Evolutionary conservation across 2,797 vertebrate genomes (phyloP).

Genomic region (Anolis apletophallus): DNA sequence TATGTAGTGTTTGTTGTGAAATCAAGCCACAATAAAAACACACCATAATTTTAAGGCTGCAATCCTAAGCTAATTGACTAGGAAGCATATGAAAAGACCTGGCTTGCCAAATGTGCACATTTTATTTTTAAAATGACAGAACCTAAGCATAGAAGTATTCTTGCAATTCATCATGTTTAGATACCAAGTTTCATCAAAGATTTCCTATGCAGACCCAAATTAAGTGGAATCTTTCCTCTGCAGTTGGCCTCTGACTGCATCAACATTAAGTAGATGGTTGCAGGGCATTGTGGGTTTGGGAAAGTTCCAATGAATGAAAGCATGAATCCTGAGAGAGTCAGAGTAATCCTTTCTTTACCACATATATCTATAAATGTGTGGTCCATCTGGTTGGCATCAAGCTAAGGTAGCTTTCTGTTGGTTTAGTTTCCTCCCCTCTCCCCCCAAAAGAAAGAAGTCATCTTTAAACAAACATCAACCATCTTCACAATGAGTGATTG

Average conservation of each 20-base stretch:
- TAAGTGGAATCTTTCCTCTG: slow-evolving; percentile 35
- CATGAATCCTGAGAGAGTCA: slow-evolving; percentile 37
- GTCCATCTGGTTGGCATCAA: slow-evolving; percentile 54
- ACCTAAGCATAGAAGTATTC: background rate
- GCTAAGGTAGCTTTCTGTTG: slow-evolving; percentile 12
- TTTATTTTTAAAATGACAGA: background rate
- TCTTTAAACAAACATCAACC: slow-evolving; percentile 47
- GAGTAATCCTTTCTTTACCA: slow-evolving; percentile 44
- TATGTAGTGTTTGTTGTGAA: background rate
- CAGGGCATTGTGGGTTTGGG: slow-evolving; percentile 53
- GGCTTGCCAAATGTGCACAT: background rate
- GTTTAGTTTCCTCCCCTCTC: fast-evolving
- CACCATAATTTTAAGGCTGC: background rate
- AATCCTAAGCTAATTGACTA: background rate
- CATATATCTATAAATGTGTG: slow-evolving; percentile 15
- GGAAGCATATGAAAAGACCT: background rate
- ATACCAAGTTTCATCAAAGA: slow-evolving; percentile 6
- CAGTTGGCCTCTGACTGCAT: slow-evolving; percentile 34
- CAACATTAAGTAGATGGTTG: slow-evolving; percentile 27
- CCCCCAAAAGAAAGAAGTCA: background rate
- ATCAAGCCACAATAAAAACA: background rate
- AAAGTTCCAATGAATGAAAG: slow-evolving; percentile 62
- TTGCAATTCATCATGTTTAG: slow-evolving; percentile 14
- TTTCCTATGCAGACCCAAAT: slow-evolving; percentile 7
- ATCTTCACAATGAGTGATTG: slow-evolving; percentile 36